Base-by-base conservation (phyloP, 2,113 vertebrate species). In the Tamias sibiricus region DNA sequence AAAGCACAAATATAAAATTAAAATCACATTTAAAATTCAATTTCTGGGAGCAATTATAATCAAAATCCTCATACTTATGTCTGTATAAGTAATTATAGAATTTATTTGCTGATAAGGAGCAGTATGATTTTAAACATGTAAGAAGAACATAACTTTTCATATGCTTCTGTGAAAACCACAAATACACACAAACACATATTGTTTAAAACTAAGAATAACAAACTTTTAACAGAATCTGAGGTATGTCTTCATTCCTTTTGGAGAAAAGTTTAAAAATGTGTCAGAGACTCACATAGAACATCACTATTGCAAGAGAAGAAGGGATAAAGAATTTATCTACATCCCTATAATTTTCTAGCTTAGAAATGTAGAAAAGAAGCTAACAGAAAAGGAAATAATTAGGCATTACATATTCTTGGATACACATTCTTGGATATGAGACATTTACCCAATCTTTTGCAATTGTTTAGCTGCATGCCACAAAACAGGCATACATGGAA, bases 1-100 rank as follows among this genome's bases (percentile, higher is more conserved):
- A 44, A 26, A 80, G 1, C 11, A 30, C 30, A 81, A 75, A 88
- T 66, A 22, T 75, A 82, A 87, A 89, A 88, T 76, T 68, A 72
- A 62, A 87, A 91, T 82, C 22, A 54, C 11, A 68, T 66, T 84
- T 90, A n/a, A 49, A 89, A 91, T 8, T 90, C 42, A 87, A 49
- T 16, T 1, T 76, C 40, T 54, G 37, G 35, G 57, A 19, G 20
- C 26, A 84, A 69, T 14, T 68, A 30, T 74, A 75, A 64, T 62
- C 35, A 64, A 89, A 69, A 2, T 89, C 8, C 84, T 91, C 42
- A 79, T 44, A 28, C 11, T 14, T 68, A 26, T 30, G 5, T 72
- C 9, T 71, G 57, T 64, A 59, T 81, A 87, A 95, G 89, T 89
- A 40, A 75, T 26, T 32, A n/a, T 4, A 72, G 11, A 54, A 52